Evolutionary conservation across 2,797 vertebrate genomes (phyloP), one percentile per base, ranked within the genome.

Genomic region (Botia kubotai): DNA sequence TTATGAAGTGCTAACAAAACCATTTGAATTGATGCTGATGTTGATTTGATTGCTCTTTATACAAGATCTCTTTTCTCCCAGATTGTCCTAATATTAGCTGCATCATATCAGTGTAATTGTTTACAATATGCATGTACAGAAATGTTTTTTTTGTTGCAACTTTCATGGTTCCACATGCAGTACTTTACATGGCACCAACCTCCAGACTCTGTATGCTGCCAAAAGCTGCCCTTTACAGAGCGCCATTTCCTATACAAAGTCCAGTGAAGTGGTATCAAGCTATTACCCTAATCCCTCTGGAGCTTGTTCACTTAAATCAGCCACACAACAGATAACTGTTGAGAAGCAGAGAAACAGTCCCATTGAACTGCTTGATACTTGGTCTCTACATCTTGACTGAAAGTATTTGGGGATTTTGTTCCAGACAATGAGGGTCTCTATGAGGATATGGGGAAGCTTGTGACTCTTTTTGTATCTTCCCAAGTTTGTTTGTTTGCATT

Each of bases 231-330:
- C 72, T 84, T 86, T 77, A 70, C 72, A 84, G 58, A 74, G 39
- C 84, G 73, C 77, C 76, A 72, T 82, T 74, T 79, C 80, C 83
- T 87, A 85, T 85, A 82, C 83, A 86, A 89, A 87, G 86, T 87
- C 68, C 83, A 72, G 84, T 88, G 83, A 89, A 88, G 89, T 73
- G 87, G 69, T 86, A 92, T 92, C 88, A 92, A 92, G 92, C 90
- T 90, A 92, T 93, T 94, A 94, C 80, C 86, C 80, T 94, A 94
- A 94, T 94, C 93, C 90, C 90, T 90, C 91, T 88, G 79, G 63
- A 84, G 79, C 88, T 81, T 6, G 16, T 83, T 88, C 85, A 79
- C 85, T 89, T 89, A 85, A 86, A 90, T 89, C 87, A 87, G 86
- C 48, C 65, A 80, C 75, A 21, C 21, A 87, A 67, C 79, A 68